Evolutionary conservation across 2,888 invertebrate genomes (phyloP).

Genomic region (Aleiodes testaceus): DNA sequence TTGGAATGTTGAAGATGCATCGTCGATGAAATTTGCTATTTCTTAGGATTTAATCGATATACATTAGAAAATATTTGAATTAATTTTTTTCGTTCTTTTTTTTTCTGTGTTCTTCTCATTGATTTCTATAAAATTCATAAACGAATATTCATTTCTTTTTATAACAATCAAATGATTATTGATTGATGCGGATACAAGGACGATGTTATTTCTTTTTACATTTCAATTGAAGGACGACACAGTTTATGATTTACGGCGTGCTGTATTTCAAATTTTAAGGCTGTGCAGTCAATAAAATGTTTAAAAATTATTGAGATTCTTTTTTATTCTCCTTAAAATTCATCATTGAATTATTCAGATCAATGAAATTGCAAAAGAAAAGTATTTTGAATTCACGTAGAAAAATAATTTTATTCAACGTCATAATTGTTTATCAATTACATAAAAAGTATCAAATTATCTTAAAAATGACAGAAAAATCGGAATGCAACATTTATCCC

Average conservation of each 20-base stretch:
- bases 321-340: conserved; percentile 4
- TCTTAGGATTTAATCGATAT: conserved; percentile 6
- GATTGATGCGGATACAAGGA: conserved; percentile 4
- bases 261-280: conserved; percentile 67
- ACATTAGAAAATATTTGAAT: conserved; percentile 40
- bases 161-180: conserved; percentile 35
- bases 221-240: conserved; percentile 50
- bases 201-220: conserved; percentile 49
- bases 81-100: conserved; percentile 24
- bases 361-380: too few relatives aligned
- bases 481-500: conserved; percentile 15
- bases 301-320: conserved; percentile 53
- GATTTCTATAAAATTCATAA: conserved; percentile 31
- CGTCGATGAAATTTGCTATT: conserved; percentile 39
- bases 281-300: conserved; percentile 71
- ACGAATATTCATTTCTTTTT: conserved; percentile 31
- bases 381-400: conserved; percentile 43
- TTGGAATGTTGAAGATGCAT: conserved; percentile 58
- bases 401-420: conserved; percentile 53
- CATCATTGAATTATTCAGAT: not conserved
- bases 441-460: conserved; percentile 6
- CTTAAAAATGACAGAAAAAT: conserved; percentile 10
- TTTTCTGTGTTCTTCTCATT: conserved; percentile 19
- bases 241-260: conserved; percentile 50
- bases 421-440: not conserved